A percentile compares a stretch with the other conserved stretches of the same genome.
These are phyloP conservation scores for Pseudolaguvia tuberculata DNA, from an alignment of 2,113 vertebrate species.

Conservation along the genomic window DNA sequence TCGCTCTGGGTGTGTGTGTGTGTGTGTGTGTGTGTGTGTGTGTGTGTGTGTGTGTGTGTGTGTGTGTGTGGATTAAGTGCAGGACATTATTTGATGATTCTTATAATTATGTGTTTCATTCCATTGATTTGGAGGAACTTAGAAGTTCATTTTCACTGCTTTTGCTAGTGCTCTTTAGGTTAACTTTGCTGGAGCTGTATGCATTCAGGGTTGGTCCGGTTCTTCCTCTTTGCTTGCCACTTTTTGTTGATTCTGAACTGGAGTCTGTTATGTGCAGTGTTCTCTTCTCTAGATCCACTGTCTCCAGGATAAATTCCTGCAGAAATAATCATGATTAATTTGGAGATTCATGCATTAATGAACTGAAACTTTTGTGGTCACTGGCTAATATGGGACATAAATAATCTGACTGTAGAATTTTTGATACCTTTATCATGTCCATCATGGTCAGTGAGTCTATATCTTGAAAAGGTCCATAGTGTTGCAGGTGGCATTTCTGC, in stretches of 20 bases:
- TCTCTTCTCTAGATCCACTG: constrained; percentile 57
- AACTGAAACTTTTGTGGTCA: neutral
- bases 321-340: neutral
- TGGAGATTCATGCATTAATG: neutral
- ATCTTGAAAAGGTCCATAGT: constrained; percentile 52
- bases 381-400: neutral
- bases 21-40: too few relatives aligned
- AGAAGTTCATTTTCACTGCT: constrained; percentile 46
- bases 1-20: too few relatives aligned
- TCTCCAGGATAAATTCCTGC: constrained; percentile 72
- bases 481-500: constrained; percentile 63
- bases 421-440: constrained; percentile 68
- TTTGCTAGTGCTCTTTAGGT: constrained; percentile 59
- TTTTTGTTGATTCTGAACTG: constrained; percentile 36
- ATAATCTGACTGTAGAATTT: neutral
- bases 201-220: constrained; percentile 43
- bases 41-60: too few relatives aligned
- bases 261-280: constrained; percentile 49
- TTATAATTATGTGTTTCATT: constrained; percentile 16
- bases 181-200: constrained; percentile 52
- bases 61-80: neutral
- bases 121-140: neutral
- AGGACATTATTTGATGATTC: neutral
- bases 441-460: constrained; percentile 60
- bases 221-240: constrained; percentile 43